Base-by-base conservation (phyloP, 1,140 invertebrate species). In the Battus philenor region DNA sequence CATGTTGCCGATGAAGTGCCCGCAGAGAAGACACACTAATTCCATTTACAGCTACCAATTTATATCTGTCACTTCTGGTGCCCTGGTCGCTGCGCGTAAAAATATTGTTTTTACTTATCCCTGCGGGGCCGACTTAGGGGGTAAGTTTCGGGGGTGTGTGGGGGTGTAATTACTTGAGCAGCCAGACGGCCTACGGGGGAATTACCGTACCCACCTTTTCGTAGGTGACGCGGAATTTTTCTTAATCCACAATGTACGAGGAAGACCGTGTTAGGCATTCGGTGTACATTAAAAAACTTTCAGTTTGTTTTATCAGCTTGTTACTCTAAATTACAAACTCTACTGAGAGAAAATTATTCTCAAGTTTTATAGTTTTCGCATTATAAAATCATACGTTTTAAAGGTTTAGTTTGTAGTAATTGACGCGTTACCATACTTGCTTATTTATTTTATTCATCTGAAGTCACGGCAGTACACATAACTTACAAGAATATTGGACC, bases 51-150 rank as follows among this genome's bases (percentile, higher is more conserved):
- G 45, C 56, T 44, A 65, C 61, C 67, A 77, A 77, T 77, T 77
- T 77, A 77, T 77, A 77, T 70, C 68, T 74, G 73, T 77, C 73
- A 77, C 68, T 77, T 71, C 62, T 72, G 66, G 61, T 68, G 63
- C 62, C 60, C 59, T 68, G 70, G 68, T 65, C 61, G 59, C 51
- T 53, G 65, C 54, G 63, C 55, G 68, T 71, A 72, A 77, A 77
- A 77, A 77, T 77, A 77, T 77, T 77, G 73, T 77, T 77, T 77
- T 77, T 74, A 74, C 73, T 74, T 77, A 77, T 77, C 69, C 73
- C 56, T 47, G 36, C 24, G 33, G 59, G 62, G 58, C 56, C 49
- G 49, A 44, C 30, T 17, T 29, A 30, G 31, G 59, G 48, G 50
- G 44, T 4, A 24, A 26, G 9, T 15, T 29, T 41, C 13, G 31